phyloP scores from a whole-genome alignment of 1,140 invertebrate genomes.

The Bombus balteatus region DNA sequence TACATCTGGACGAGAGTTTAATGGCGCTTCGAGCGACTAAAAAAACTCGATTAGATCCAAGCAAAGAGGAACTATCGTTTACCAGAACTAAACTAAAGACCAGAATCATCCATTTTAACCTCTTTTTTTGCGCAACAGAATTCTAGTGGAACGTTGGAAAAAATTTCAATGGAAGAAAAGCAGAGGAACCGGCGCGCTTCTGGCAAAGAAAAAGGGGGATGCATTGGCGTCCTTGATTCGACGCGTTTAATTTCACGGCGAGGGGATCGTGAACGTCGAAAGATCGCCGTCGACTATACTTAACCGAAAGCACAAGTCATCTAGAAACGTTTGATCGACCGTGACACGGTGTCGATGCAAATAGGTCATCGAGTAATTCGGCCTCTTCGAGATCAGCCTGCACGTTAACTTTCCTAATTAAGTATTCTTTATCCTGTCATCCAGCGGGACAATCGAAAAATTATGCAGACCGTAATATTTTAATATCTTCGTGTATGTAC shows the following conservation, averaged over 20 bases:
- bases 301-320: slow-evolving; percentile 23
- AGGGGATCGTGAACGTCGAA: neutral
- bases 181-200: neutral
- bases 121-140: neutral
- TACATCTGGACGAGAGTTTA: no score
- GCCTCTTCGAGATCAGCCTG: neutral
- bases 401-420: neutral
- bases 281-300: neutral
- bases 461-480: no score
- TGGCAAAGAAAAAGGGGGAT: neutral
- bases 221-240: neutral
- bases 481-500: no score
- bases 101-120: no score
- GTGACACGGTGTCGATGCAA: neutral
- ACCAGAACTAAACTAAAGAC: no score
- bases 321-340: slow-evolving; percentile 25
- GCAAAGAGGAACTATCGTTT: no score
- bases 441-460: no score
- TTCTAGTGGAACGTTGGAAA: neutral
- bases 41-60: no score
- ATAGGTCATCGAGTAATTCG: slow-evolving; percentile 5
- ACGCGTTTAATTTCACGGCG: neutral
- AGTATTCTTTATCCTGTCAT: no score
- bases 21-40: no score
- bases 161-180: neutral